A percentile compares a stretch with the other conserved stretches of the same genome.
phyloP scores from a whole-genome alignment of 2,888 invertebrate genomes.

The Drosophila dives region DNA sequence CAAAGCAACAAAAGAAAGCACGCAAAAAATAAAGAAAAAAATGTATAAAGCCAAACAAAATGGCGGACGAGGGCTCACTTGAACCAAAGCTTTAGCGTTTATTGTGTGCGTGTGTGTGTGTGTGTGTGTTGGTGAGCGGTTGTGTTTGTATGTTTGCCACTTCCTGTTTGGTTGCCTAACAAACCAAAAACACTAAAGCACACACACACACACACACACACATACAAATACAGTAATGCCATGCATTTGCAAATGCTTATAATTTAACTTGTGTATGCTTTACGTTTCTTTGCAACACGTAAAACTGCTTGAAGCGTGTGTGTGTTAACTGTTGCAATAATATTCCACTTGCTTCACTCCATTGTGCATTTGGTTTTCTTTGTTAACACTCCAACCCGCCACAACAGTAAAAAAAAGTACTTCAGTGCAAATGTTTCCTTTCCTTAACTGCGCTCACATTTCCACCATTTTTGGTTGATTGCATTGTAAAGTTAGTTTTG shows the following conservation, averaged over 20 bases:
- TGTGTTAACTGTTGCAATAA: slow-evolving; percentile 67
- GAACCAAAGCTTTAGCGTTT: slow-evolving; percentile 43
- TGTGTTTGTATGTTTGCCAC: slow-evolving; percentile 36
- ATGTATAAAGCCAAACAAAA: slow-evolving; percentile 51
- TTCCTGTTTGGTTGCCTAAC: slow-evolving; percentile 67
- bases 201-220: slow-evolving; percentile 20
- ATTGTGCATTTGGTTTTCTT: slow-evolving; percentile 26
- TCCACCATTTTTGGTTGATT: background rate
- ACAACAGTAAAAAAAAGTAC: slow-evolving; percentile 20
- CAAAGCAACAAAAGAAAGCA: slow-evolving; percentile 45
- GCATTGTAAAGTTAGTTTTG: background rate
- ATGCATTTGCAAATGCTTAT: slow-evolving; percentile 49
- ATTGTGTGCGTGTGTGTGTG: slow-evolving; percentile 11
- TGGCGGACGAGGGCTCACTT: slow-evolving; percentile 58
- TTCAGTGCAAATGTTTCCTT: slow-evolving; percentile 30
- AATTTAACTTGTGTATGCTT: slow-evolving; percentile 61
- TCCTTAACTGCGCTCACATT: background rate
- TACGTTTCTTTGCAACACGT: slow-evolving; percentile 29
- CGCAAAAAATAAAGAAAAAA: slow-evolving; percentile 12
- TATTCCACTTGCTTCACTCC: slow-evolving; percentile 37
- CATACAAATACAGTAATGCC: slow-evolving; percentile 9
- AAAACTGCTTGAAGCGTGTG: slow-evolving; percentile 12
- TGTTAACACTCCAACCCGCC: background rate
- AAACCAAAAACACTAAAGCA: slow-evolving; percentile 39
- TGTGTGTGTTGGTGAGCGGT: slow-evolving; percentile 9